Base-by-base conservation (phyloP, 2,113 vertebrate species). In the Scophthalmus maximus region DNA sequence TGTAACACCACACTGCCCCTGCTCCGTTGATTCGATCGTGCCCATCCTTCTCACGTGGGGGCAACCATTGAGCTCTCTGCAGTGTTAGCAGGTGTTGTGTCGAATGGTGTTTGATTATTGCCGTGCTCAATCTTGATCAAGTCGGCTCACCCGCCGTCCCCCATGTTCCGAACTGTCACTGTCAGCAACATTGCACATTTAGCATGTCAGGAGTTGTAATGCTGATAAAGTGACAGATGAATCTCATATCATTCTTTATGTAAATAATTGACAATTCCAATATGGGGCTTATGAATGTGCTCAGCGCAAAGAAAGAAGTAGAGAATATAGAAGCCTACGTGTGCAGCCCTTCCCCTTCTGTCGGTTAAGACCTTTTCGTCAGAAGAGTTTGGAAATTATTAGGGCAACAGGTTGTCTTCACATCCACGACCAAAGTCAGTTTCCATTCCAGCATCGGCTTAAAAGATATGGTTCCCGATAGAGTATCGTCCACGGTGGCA, bases 101-200 rank as follows among this genome's bases (percentile, higher is more conserved):
- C 77, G 82, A 55, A 83, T 65, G 60, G 60, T 51, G 77, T 89
- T 85, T 83, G 85, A 83, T 87, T 88, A 89, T 88, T 89, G 87
- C 87, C 17, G 18, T 26, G 74, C 84, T 88, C 88, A 86, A 87
- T 89, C 88, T 90, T 88, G 82, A 87, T 87, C 75, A 85, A 69
- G 78, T 67, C 62, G 38, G 52, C 79, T 67, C 34, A 18, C 53
- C 23, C 46, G 9, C 56, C 73, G 14, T 1, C 20, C 63, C 63
- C 22, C 52, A n/a, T 57, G 36, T 75, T 84, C 58, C 69, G 40
- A 53, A 60, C 81, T 63, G 61, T 86, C 81, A 84, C 82, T 6
- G 60, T 76, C 79, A 49, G 75, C 81, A 77, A 51, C 51, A 5
- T 3, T 9, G 25, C 64, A 53, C 82, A 88, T 89, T 89, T 83